These are phyloP conservation scores for Diorhabda carinulata DNA, from an alignment of 1,140 invertebrate genomes.

Conservation along the genomic window DNA sequence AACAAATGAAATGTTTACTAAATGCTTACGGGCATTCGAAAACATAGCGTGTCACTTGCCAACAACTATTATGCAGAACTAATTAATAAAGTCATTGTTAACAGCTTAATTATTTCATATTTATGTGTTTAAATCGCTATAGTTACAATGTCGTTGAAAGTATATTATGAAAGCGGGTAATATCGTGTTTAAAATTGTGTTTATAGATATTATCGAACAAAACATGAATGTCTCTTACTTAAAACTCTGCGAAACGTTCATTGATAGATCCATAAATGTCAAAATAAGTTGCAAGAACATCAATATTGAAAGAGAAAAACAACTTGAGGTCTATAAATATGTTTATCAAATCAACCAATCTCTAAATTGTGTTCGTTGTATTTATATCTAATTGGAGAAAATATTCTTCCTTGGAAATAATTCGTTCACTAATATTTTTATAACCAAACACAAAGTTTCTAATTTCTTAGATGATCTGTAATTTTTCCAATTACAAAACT, in stretches of 20 bases:
- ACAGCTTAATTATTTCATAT: slow-evolving; percentile 3
- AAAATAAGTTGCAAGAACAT: no score
- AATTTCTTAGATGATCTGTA: no score
- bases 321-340: no score
- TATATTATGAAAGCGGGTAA: not conserved
- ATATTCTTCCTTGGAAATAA: no score
- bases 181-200: not conserved
- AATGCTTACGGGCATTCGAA: not conserved
- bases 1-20: not conserved
- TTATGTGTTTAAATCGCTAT: not conserved
- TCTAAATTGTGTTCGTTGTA: no score
- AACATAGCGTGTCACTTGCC: not conserved
- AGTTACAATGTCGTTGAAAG: slow-evolving; percentile 2
- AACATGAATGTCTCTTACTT: not conserved
- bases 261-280: no score
- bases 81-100: slow-evolving; percentile 3
- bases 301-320: no score
- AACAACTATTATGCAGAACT: not conserved
- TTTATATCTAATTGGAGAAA: no score
- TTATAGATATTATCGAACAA: not conserved
- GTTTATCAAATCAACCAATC: no score
- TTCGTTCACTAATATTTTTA: no score
- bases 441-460: no score
- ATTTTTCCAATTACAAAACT: no score
- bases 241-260: not conserved